Evolutionary conservation across 2,797 vertebrate species (phyloP).

Genomic region (Eulemur albifrons): DNA sequence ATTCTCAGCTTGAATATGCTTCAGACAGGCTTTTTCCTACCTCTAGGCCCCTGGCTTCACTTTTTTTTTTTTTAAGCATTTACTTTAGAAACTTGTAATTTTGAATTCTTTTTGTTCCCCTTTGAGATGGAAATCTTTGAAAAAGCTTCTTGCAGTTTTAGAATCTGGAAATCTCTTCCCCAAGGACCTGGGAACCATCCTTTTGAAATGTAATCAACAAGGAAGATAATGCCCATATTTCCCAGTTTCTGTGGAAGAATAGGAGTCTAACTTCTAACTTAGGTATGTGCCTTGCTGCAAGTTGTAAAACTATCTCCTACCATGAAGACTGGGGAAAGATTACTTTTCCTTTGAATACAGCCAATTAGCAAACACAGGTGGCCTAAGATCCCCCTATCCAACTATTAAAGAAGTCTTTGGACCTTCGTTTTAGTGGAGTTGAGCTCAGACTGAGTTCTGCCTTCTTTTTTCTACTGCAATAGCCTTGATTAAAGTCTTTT

Average conservation of each 20-base stretch:
- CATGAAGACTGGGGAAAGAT: background rate
- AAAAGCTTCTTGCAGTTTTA: background rate
- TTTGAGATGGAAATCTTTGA: background rate
- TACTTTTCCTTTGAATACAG: background rate
- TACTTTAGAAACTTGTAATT: background rate
- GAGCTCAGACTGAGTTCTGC: background rate
- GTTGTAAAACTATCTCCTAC: background rate
- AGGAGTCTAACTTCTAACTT: background rate
- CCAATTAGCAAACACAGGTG: background rate
- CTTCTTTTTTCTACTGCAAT: background rate
- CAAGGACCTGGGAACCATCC: background rate
- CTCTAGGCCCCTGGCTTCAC: background rate
- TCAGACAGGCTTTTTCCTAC: background rate
- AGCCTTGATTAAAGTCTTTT: background rate
- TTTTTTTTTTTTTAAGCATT: background rate
- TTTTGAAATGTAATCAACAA: background rate
- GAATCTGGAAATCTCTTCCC: background rate
- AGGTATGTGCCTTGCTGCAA: background rate
- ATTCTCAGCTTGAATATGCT: background rate
- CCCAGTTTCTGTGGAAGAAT: background rate
- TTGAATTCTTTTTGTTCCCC: background rate
- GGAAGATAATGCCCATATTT: background rate
- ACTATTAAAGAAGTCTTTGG: background rate
- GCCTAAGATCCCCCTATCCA: background rate
- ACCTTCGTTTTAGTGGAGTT: background rate